Evolutionary conservation across 2,113 vertebrate genomes (phyloP).

Genomic region (Crypturellus undulatus): DNA sequence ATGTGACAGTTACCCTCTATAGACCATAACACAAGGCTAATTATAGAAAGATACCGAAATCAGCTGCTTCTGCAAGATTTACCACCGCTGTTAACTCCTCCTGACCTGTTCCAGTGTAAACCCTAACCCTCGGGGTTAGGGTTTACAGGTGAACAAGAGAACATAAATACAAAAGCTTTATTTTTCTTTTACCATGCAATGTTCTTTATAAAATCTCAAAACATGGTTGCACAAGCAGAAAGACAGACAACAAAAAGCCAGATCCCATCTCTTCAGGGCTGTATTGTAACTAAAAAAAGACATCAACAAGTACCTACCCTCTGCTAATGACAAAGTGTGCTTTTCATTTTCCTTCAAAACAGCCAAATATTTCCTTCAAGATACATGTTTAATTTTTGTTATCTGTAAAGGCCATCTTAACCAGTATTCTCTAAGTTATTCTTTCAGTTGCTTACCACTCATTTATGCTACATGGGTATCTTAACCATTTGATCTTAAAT

Average conservation of each 20-base stretch:
- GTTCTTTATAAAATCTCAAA: background rate
- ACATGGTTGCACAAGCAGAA: accelerated
- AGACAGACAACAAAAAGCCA: background rate
- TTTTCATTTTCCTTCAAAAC: background rate
- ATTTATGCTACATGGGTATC: background rate
- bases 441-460: background rate
- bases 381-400: background rate
- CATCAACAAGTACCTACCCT: background rate
- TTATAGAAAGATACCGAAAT: background rate
- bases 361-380: background rate
- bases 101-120: background rate
- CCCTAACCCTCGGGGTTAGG: background rate
- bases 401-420: background rate
- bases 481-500: background rate
- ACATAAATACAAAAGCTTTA: background rate
- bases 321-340: background rate
- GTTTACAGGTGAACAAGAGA: background rate
- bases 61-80: background rate
- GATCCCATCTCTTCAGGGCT: background rate
- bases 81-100: background rate
- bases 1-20: background rate
- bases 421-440: background rate
- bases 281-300: background rate
- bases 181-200: background rate
- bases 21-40: background rate